These are phyloP conservation scores for Nasonia longicornis DNA, from an alignment of 1,140 invertebrate genomes.

Conservation along the genomic window DNA sequence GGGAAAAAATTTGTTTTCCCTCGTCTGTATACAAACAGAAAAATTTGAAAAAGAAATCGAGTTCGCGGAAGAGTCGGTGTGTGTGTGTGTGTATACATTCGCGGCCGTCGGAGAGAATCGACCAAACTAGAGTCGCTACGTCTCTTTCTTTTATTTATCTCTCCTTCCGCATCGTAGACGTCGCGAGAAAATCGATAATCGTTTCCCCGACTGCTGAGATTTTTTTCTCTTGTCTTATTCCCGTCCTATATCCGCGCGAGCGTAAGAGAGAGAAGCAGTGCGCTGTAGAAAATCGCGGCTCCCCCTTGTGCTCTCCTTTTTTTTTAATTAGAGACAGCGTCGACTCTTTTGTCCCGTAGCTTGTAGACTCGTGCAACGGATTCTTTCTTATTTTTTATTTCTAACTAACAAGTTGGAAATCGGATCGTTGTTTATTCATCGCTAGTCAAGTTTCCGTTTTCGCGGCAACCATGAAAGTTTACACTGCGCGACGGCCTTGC, in stretches of 20 bases:
- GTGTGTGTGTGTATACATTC: not conserved
- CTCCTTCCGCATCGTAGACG: conserved; percentile 13
- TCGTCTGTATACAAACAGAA: not conserved
- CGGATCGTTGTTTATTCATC: no score
- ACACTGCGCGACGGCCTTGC: not conserved
- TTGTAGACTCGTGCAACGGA: no score
- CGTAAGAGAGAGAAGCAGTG: not conserved
- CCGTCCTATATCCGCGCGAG: not conserved
- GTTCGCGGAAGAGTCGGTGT: not conserved
- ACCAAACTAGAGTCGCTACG: conserved; percentile 34
- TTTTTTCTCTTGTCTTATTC: conserved; percentile 17
- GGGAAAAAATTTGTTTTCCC: no score
- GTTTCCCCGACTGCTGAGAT: conserved; percentile 40
- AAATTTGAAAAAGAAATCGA: not conserved
- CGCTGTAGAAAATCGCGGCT: conserved; percentile 9
- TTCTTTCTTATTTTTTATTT: not conserved
- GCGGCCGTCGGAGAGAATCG: conserved; percentile 28
- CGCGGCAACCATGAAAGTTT: not conserved
- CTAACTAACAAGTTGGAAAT: no score
- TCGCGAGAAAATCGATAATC: conserved; percentile 42
- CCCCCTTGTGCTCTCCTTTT: not conserved
- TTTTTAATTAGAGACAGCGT: conserved; percentile 25
- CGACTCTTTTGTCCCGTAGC: not conserved
- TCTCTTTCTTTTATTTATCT: not conserved
- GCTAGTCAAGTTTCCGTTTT: not conserved